phyloP scores from a whole-genome alignment of 2,888 invertebrate species.

The Scaptomyza cyrtandrae region DNA sequence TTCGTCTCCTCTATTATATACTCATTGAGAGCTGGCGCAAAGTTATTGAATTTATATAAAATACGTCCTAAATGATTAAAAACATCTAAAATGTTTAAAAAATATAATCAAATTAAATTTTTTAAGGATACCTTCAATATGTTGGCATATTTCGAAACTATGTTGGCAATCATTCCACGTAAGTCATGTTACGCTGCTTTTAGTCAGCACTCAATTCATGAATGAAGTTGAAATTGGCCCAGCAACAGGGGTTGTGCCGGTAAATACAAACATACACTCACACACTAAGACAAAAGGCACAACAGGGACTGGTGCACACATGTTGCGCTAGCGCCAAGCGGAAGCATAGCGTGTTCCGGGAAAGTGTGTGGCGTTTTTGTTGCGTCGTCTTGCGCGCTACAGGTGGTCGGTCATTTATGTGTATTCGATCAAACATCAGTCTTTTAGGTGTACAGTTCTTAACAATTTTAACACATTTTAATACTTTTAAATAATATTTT shows the following conservation, averaged over 20 bases:
- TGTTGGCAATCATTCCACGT: background rate
- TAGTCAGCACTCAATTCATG: conserved; percentile 32
- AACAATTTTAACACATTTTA: conserved; percentile 1
- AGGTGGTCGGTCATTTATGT: conserved; percentile 29
- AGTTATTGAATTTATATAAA: conserved; percentile 5
- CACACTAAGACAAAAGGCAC: conserved; percentile 7
- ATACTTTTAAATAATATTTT: conserved; percentile 1
- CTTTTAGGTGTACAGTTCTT: background rate
- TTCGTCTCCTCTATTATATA: no score
- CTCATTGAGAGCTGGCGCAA: conserved; percentile 37
- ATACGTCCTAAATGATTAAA: no score
- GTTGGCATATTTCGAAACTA: background rate
- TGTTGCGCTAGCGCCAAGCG: conserved; percentile 71
- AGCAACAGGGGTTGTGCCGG: conserved; percentile 46
- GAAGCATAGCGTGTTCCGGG: conserved; percentile 50
- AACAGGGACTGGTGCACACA: conserved; percentile 55
- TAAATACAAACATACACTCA: conserved; percentile 23
- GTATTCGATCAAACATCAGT: background rate
- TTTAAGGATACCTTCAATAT: background rate
- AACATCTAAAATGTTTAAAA: background rate
- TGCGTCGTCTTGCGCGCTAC: conserved; percentile 35
- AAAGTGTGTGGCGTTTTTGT: conserved; percentile 46
- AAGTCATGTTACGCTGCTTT: background rate
- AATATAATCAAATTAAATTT: background rate
- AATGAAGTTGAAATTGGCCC: conserved; percentile 44